Evolutionary conservation across 2,888 invertebrate species (phyloP), one percentile per base, ranked within the genome.

Genomic region (Noctua pronuba): DNA sequence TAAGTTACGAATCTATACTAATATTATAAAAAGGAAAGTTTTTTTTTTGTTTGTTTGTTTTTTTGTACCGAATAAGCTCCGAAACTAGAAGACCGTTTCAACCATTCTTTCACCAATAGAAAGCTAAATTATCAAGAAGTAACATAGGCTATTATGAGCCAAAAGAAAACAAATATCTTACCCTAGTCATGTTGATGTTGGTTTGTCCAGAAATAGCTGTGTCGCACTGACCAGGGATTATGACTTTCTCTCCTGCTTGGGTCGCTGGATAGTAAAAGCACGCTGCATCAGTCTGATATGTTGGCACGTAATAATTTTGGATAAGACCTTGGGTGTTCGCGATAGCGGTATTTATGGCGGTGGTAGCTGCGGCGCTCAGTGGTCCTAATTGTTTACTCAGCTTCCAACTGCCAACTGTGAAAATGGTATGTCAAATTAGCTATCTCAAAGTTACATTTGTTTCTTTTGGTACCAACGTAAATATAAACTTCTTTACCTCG

Each of bases 351-450:
- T 5, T 0, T n/a, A 79, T 41, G 24, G 11, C 35, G 38, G 18
- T 4, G 71, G 58, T 21, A 21, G 35, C 35, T 35, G 10, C 21
- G 3, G 1, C 94, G 91, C 44, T 94, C 93, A 0, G 74, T 72
- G 46, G 1, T 16, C 21, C 92, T 92, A 0, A 78, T 70, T 5
- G 86, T 86, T 94, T 92, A 74, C 95, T 95, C 0, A 96, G 86
- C 73, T 94, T 94, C 96, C 96, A 96, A 83, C 96, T 96, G 86
- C 90, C 89, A 0, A 96, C 96, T 96, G 90, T 16, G 80, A 88
- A 73, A 46, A 24, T 72, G 38, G 24, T 28, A 62, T 24, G 16
- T 46, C 6, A 79, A 65, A 65, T n/a, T 41, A 65, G 41, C 10
- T n/a, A 41, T 16, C 8, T 35, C n/a, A 70, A n/a, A 60, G 46